Evolutionary conservation across 2,113 vertebrate species (phyloP).

Genomic region (Callithrix jacchus): DNA sequence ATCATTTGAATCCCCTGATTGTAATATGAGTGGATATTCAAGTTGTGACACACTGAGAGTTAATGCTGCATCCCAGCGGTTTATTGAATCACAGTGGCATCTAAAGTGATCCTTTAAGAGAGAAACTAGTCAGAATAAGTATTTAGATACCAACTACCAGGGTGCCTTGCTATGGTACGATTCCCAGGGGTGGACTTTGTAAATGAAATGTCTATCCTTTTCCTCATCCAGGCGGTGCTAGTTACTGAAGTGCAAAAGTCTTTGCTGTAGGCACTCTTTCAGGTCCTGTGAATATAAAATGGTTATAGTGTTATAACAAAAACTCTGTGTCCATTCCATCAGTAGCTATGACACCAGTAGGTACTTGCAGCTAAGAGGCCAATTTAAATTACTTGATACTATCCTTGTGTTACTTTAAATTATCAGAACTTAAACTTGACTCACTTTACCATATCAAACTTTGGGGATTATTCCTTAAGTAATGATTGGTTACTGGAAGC

Average conservation of each 20-base stretch:
- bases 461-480: background rate
- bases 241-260: background rate
- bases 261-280: background rate
- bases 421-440: background rate
- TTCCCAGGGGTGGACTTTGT: background rate
- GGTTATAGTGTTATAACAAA: background rate
- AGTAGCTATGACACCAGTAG: background rate
- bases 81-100: constrained; percentile 79
- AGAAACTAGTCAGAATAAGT: constrained; percentile 71
- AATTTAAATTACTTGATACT: background rate
- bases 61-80: constrained; percentile 70
- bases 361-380: background rate
- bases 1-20: constrained; percentile 81
- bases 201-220: background rate
- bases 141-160: constrained; percentile 54
- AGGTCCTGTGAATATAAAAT: constrained; percentile 10
- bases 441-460: background rate
- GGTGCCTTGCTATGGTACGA: background rate
- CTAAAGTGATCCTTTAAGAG: constrained; percentile 76
- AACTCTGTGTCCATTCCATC: background rate
- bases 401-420: constrained; percentile 33
- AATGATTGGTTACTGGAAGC: background rate
- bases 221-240: background rate
- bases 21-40: constrained; percentile 80
- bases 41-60: constrained; percentile 76